Conservation (phyloP, 2,888 invertebrate species). For the Erynnis tages region DNA sequence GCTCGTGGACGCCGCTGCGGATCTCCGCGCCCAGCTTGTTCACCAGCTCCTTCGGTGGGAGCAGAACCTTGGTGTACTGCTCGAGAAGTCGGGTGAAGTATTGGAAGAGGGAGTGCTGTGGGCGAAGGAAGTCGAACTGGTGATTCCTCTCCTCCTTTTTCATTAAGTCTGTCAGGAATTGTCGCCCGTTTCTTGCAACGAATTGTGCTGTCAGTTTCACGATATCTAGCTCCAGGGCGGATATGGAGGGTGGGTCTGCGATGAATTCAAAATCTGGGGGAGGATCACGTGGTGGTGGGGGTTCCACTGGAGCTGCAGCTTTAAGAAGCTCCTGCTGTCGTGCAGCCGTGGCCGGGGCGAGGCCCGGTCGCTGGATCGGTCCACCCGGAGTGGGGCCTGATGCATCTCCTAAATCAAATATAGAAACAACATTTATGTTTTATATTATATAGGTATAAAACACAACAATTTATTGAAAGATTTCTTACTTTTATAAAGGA, state of each 20-base stretch:
- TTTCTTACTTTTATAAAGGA: too few relatives aligned
- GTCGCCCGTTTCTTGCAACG: conserved; percentile 98
- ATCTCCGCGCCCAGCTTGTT: conserved; percentile 90
- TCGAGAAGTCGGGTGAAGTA: conserved; percentile 99
- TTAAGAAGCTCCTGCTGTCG: conserved; percentile 94
- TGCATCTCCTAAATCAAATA: conserved; percentile 50
- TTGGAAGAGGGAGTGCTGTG: conserved; percentile 98
- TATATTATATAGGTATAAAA: too few relatives aligned
- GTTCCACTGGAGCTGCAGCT: conserved; percentile 92
- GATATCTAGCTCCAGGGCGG: conserved; percentile 98
- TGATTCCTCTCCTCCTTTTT: conserved; percentile 98
- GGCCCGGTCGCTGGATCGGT: conserved; percentile 67
- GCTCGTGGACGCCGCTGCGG: conserved; percentile 87
- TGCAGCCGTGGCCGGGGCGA: conserved; percentile 89
- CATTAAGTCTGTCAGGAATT: conserved; percentile 99
- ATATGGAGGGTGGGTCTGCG: conserved; percentile 99
- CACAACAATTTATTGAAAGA: too few relatives aligned
- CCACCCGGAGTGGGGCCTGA: conserved; percentile 36
- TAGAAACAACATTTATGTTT: too few relatives aligned
- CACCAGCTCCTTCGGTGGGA: conserved; percentile 96
- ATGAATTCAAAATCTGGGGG: conserved; percentile 96
- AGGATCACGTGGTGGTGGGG: conserved; percentile 94
- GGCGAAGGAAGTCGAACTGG: conserved; percentile 99
- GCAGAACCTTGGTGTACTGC: conserved; percentile 98
- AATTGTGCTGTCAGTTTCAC: conserved; percentile 99